Evolutionary conservation across 1,140 invertebrate genomes (phyloP).

Genomic region (Calosoma granatense): DNA sequence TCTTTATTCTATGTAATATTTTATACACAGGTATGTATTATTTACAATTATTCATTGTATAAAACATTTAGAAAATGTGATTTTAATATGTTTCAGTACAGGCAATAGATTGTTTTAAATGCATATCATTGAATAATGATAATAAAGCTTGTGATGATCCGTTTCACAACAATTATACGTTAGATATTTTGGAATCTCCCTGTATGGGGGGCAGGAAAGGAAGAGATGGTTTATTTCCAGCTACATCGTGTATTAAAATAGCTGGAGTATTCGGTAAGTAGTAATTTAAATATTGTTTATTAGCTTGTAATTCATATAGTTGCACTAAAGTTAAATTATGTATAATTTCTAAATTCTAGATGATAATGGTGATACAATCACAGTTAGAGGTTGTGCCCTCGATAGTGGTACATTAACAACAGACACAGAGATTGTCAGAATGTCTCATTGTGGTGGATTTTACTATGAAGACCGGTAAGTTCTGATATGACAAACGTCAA

Average conservation of each 20-base stretch:
- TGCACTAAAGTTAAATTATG: neutral
- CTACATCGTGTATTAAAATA: constrained; percentile 93
- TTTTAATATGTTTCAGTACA: constrained; percentile 31
- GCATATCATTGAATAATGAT: constrained; percentile 80
- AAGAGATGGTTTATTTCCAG: constrained; percentile 87
- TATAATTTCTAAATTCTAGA: constrained; percentile 40
- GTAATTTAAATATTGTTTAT: neutral
- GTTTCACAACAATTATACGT: constrained; percentile 88
- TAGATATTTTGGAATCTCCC: constrained; percentile 73
- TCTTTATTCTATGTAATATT: neutral
- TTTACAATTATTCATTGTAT: too few relatives aligned
- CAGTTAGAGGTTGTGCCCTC: constrained; percentile 78
- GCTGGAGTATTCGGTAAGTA: constrained; percentile 70
- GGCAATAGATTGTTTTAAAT: constrained; percentile 92
- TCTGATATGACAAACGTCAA: neutral
- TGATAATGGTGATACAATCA: constrained; percentile 66
- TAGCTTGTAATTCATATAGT: neutral
- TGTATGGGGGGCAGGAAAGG: constrained; percentile 89
- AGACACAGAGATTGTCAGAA: constrained; percentile 84
- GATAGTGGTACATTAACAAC: constrained; percentile 86
- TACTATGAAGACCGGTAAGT: constrained; percentile 77
- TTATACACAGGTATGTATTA: neutral
- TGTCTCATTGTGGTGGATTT: constrained; percentile 88
- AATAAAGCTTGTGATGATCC: constrained; percentile 90
- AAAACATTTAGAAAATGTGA: too few relatives aligned